Conservation (phyloP, 2,888 invertebrate genomes). For the Rhagonycha fulva region DNA sequence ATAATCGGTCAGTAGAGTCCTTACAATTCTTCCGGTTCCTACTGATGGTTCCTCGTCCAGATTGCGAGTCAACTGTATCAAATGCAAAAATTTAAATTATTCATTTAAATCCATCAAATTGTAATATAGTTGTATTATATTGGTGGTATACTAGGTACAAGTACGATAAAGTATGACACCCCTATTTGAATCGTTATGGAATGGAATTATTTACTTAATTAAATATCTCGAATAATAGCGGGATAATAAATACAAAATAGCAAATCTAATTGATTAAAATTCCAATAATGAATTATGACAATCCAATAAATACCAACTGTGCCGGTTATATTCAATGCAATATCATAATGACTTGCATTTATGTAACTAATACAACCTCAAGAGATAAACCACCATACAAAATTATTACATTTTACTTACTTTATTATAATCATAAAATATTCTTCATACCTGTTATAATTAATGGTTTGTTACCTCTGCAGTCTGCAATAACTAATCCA, state of each 20-base stretch:
- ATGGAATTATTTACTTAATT: background rate
- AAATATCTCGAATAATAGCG: constrained; percentile 6
- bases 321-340: background rate
- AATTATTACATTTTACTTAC: background rate
- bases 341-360: background rate
- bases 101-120: too few species aligned
- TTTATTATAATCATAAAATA: background rate
- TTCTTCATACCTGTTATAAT: background rate
- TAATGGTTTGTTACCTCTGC: background rate
- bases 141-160: too few species aligned
- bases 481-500: background rate
- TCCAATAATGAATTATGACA: constrained; percentile 32
- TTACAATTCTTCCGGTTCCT: too few species aligned
- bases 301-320: constrained; percentile 2
- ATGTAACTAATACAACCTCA: background rate
- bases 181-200: background rate
- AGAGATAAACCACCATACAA: background rate
- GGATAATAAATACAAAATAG: constrained; percentile 25
- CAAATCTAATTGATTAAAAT: constrained; percentile 34
- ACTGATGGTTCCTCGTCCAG: too few species aligned
- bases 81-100: too few species aligned
- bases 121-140: background rate
- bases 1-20: too few species aligned
- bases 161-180: background rate
- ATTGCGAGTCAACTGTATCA: too few species aligned